These are phyloP conservation scores for Hyaena hyaena DNA, from an alignment of 2,113 vertebrate species.

Conservation along the genomic window DNA sequence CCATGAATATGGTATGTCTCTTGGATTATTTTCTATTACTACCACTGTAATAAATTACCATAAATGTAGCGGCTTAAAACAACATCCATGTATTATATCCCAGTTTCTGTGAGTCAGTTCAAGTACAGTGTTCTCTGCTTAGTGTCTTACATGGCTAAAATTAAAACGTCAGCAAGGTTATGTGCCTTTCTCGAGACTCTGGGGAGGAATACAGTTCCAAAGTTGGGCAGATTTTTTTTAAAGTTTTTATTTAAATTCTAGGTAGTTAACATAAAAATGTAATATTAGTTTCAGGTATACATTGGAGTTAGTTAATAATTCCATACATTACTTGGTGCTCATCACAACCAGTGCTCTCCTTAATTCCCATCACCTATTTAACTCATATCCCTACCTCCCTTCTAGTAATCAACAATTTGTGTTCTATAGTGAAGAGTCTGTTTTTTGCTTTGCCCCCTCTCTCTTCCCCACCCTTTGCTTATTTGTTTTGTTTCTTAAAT, in stretches of 20 bases:
- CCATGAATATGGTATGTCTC: background rate
- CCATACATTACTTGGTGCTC: background rate
- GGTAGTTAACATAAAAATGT: background rate
- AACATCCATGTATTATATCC: background rate
- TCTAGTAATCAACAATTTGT: background rate
- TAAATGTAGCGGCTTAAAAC: background rate
- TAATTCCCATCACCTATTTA: background rate
- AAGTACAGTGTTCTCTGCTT: background rate
- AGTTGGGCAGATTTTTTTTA: background rate
- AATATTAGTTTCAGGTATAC: background rate
- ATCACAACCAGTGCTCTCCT: background rate
- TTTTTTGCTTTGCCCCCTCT: background rate
- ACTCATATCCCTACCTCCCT: background rate
- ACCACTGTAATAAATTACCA: background rate
- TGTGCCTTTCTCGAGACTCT: background rate
- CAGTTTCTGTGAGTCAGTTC: background rate
- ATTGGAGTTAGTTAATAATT: background rate
- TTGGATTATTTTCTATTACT: conserved; percentile 25
- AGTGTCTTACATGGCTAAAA: background rate
- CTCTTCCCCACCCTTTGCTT: background rate
- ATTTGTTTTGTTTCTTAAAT: background rate
- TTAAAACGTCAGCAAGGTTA: background rate
- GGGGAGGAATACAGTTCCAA: background rate
- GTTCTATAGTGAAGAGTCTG: background rate
- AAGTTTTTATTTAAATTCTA: background rate